Evolutionary conservation across 2,797 vertebrate species (phyloP), one percentile per base, ranked within the genome.

Genomic region (Amblyopsis hoosieri): DNA sequence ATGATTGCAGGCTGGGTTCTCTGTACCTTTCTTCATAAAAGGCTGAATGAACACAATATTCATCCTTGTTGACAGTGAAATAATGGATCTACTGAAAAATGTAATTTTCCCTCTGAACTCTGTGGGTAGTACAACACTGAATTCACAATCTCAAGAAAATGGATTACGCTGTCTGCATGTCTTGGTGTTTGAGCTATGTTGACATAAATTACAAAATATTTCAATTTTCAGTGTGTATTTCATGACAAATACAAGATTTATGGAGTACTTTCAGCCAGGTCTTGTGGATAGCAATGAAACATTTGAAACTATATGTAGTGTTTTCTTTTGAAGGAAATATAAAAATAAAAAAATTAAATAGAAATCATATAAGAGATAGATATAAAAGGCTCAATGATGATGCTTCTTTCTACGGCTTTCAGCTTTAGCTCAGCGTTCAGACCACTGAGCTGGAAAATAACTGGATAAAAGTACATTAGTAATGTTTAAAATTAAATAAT

Each of bases 61-160:
- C 88, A 86, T 81, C 84, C 69, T 67, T 74, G 74, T 83, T 88
- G 87, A 90, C 87, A 89, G 87, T 83, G 88, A 89, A 90, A 91
- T 90, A 91, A 91, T 88, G 89, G 85, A 89, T 89, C 77, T 78
- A 78, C 64, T 73, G 69, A 84, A 60, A 79, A 84, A 87, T 61
- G 60, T 80, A 84, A 90, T 89, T 84, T 89, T 80, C 76, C 63
- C 67, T 60, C 75, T 70, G 77, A 89, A 88, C 81, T 87, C 82
- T 89, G 79, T 79, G 80, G 73, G 67, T 76, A 78, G 66, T 79
- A 75, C 72, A 78, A 85, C 75, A 80, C 81, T 74, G 82, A 87
- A 87, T 87, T 73, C 59, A 63, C 70, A 81, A 79, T 75, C 68
- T 75, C 59, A 62, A 69, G 81, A 79, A 83, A 89, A 89, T 84